Evolutionary conservation across 1,140 invertebrate species (phyloP).

Genomic region (Vanessa atalanta): DNA sequence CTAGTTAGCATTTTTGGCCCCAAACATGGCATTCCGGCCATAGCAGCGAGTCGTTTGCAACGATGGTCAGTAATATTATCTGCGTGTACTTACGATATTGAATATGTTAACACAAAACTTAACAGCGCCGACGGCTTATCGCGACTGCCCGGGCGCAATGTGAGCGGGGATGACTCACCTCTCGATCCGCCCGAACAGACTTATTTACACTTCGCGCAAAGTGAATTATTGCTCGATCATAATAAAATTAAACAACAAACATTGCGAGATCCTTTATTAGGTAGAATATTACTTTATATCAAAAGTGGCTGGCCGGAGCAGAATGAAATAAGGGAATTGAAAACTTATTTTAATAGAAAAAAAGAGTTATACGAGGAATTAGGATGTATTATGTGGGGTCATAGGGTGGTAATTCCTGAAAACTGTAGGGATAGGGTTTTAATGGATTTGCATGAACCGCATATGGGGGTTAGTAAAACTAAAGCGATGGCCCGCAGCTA

Average conservation of each 20-base stretch:
- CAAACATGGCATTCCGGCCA: slow-evolving; percentile 6
- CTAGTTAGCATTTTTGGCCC: slow-evolving; percentile 9
- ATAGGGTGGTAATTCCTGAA: slow-evolving; percentile 27
- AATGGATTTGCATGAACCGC: slow-evolving; percentile 29
- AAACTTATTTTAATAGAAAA: slow-evolving; percentile 15
- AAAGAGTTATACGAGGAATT: slow-evolving; percentile 36
- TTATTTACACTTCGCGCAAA: slow-evolving; percentile 34
- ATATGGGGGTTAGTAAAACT: slow-evolving; percentile 66
- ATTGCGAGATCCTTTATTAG: slow-evolving; percentile 4
- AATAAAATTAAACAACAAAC: slow-evolving; percentile 42
- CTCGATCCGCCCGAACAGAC: slow-evolving; percentile 34
- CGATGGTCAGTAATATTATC: slow-evolving; percentile 8
- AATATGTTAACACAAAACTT: too few relatives aligned
- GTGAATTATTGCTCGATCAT: slow-evolving; percentile 31
- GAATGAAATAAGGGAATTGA: too few relatives aligned
- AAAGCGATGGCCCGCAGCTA: slow-evolving; percentile 52
- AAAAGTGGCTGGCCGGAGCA: slow-evolving; percentile 34
- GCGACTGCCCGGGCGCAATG: not conserved
- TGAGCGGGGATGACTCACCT: not conserved
- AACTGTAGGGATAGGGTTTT: slow-evolving; percentile 30
- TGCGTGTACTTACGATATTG: not conserved
- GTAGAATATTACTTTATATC: slow-evolving; percentile 10
- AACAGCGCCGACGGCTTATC: not conserved
- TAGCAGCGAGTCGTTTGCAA: not conserved
- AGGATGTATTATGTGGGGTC: slow-evolving; percentile 38